phyloP scores from a whole-genome alignment of 2,888 invertebrate species.

The Agriopis leucophaearia region DNA sequence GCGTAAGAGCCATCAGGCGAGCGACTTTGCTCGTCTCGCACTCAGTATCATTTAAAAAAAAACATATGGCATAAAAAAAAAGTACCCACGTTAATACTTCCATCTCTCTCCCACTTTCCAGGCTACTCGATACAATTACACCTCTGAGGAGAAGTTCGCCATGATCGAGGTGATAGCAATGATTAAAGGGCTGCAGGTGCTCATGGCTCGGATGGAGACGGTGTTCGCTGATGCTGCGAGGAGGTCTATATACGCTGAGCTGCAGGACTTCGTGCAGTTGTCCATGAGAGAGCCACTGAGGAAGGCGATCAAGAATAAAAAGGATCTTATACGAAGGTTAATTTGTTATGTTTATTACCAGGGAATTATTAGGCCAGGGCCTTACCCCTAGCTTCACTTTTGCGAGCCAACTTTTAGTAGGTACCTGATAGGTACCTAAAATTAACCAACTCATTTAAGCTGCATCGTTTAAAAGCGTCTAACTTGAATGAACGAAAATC shows the following conservation, averaged over 20 bases:
- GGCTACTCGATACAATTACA: constrained; percentile 99
- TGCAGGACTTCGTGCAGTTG: constrained; percentile 98
- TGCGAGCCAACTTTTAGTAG: no score
- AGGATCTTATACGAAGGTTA: constrained; percentile 95
- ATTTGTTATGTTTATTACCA: constrained; percentile 29
- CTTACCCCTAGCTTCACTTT: no score
- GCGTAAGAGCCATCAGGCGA: no score
- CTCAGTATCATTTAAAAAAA: no score
- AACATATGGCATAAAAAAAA: no score
- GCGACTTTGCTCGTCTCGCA: no score
- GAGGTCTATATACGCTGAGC: constrained; percentile 96
- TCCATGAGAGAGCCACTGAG: constrained; percentile 95
- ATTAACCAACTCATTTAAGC: no score
- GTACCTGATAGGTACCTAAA: no score
- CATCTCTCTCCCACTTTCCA: constrained; percentile 57
- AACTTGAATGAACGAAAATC: no score
- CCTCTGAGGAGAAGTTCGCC: constrained; percentile 98
- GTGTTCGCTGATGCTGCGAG: constrained; percentile 87
- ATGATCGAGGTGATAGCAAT: constrained; percentile 99
- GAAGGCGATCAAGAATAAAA: constrained; percentile 99
- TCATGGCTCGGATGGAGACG: constrained; percentile 99
- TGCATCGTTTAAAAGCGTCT: no score
- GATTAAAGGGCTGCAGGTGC: constrained; percentile 98
- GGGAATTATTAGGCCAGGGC: no score
- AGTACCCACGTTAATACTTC: neutral